These are phyloP conservation scores for Campylorhamphus procurvoides DNA, from an alignment of 2,113 vertebrate species.

Conservation along the genomic window DNA sequence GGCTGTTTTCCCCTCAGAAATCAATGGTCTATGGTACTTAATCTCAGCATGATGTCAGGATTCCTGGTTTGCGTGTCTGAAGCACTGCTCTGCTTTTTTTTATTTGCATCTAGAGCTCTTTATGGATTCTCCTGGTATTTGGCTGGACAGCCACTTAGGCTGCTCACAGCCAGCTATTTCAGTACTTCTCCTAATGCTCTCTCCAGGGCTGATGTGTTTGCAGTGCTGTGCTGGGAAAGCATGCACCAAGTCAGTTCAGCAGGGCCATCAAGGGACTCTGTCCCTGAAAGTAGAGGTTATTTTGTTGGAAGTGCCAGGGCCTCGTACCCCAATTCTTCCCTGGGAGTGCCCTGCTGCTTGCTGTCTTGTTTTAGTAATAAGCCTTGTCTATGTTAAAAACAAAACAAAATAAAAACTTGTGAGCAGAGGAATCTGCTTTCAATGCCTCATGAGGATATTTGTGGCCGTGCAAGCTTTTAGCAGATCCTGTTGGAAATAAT, in stretches of 20 bases:
- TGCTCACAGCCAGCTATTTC: neutral
- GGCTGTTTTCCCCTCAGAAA: neutral
- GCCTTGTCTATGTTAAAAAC: neutral
- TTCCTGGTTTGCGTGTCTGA: neutral
- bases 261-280: neutral
- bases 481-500: neutral
- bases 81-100: neutral
- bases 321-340: neutral
- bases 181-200: neutral
- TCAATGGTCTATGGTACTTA: neutral
- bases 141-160: neutral
- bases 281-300: neutral
- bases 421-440: neutral
- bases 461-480: neutral
- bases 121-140: neutral
- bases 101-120: neutral
- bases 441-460: accelerated
- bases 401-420: neutral
- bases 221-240: neutral
- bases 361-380: neutral
- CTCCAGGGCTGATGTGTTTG: neutral
- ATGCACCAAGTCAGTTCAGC: accelerated
- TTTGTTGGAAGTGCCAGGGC: neutral
- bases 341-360: neutral
- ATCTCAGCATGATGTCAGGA: neutral